A percentile compares a stretch with the other conserved stretches of the same genome.
phyloP scores from a whole-genome alignment of 1,140 invertebrate genomes.

The Fragariocoptes setiger region DNA sequence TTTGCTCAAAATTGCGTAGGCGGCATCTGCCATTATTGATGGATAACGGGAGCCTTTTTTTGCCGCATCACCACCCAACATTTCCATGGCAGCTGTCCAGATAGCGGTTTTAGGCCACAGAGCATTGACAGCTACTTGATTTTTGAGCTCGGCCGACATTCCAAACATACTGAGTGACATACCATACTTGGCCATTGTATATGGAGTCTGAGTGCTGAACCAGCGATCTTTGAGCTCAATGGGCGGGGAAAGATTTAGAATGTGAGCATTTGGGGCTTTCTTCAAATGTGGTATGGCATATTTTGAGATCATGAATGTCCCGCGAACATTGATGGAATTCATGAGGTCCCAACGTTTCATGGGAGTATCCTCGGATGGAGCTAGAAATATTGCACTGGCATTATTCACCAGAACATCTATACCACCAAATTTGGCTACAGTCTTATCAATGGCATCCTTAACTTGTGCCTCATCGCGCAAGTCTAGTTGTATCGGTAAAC shows the following conservation, averaged over 20 bases:
- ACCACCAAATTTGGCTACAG: conserved; percentile 68
- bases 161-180: conserved; percentile 97
- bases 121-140: conserved; percentile 68
- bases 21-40: conserved; percentile 80
- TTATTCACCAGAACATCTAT: conserved; percentile 88
- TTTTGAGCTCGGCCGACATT: conserved; percentile 65
- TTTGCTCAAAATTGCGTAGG: conserved; percentile 51
- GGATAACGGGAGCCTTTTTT: conserved; percentile 35
- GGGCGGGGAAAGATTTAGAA: conserved; percentile 80
- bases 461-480: conserved; percentile 58
- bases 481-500: conserved; percentile 70
- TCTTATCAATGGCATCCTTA: conserved; percentile 42
- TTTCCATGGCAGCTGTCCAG: conserved; percentile 78
- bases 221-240: conserved; percentile 57
- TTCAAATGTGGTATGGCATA: conserved; percentile 57
- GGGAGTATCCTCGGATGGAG: conserved; percentile 36
- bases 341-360: conserved; percentile 90
- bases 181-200: conserved; percentile 93
- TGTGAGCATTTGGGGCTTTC: conserved; percentile 67
- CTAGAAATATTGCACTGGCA: conserved; percentile 69
- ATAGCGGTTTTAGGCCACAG: conserved; percentile 87
- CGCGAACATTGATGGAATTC: conserved; percentile 62
- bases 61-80: conserved; percentile 23
- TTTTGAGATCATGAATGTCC: conserved; percentile 75
- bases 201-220: conserved; percentile 75